These are phyloP conservation scores for Coryphaenoides rupestris DNA, from an alignment of 2,113 vertebrate species.

Conservation along the genomic window DNA sequence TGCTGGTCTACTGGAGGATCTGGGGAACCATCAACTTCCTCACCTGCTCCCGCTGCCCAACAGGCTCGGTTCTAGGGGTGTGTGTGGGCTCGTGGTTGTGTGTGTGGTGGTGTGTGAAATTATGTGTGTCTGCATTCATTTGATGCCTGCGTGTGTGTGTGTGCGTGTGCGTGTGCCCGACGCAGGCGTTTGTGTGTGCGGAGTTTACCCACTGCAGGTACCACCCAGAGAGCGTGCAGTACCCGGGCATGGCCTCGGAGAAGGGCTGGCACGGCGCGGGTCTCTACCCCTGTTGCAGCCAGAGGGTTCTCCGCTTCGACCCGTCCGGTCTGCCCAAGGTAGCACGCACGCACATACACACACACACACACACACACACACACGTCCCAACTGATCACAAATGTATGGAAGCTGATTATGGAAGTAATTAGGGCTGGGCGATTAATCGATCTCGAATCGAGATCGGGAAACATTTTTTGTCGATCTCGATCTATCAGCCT, in stretches of 20 bases:
- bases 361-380: constrained; percentile 1
- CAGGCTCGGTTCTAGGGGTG: constrained; percentile 70
- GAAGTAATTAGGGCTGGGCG: too few relatives aligned
- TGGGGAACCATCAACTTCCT: constrained; percentile 94
- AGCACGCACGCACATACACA: constrained; percentile 17
- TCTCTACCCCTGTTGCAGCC: constrained; percentile 92
- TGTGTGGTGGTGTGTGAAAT: not conserved
- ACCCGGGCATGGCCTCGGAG: constrained; percentile 74
- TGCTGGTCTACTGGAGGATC: constrained; percentile 94
- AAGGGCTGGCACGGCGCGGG: constrained; percentile 79
- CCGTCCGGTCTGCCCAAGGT: constrained; percentile 87
- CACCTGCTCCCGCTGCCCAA: constrained; percentile 85
- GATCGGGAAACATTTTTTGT: too few relatives aligned
- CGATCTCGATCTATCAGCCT: too few relatives aligned
- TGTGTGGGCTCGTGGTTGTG: constrained; percentile 7
- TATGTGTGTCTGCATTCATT: constrained; percentile 2
- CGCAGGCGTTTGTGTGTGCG: constrained; percentile 85
- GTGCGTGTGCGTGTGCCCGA: constrained; percentile 12
- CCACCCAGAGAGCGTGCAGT: constrained; percentile 85
- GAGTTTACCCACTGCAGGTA: constrained; percentile 92
- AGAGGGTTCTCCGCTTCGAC: constrained; percentile 92
- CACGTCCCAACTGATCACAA: too few relatives aligned
- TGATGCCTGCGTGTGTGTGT: constrained; percentile 14
- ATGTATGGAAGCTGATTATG: too few relatives aligned
- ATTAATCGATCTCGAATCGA: too few relatives aligned